These are phyloP conservation scores for Pholis gunnellus DNA, from an alignment of 2,113 vertebrate genomes.

Conservation along the genomic window DNA sequence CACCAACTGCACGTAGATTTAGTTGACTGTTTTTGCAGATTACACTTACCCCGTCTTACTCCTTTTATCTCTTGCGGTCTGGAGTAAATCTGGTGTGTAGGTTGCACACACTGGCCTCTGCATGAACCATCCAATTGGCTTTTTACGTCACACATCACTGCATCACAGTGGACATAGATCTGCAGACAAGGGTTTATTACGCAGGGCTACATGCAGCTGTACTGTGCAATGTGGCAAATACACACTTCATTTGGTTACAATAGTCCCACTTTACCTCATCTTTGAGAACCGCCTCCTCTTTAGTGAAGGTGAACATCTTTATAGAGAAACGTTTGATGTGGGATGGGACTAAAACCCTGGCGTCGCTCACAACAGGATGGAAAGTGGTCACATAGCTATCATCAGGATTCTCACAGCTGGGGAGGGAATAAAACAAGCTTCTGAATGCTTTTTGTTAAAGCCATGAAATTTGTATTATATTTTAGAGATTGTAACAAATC, in stretches of 20 bases:
- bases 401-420: slow-evolving; percentile 72
- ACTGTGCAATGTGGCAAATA: rapidly evolving
- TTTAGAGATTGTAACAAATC: too few species aligned
- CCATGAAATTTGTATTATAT: too few species aligned
- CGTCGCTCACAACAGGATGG: slow-evolving; percentile 46
- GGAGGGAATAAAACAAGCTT: not conserved
- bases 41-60: slow-evolving; percentile 41
- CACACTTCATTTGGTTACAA: not conserved
- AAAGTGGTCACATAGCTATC: slow-evolving; percentile 65
- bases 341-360: slow-evolving; percentile 49
- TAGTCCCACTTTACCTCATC: slow-evolving; percentile 57
- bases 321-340: slow-evolving; percentile 79
- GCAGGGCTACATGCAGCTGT: not conserved
- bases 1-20: not conserved
- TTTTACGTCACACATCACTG: slow-evolving; percentile 76
- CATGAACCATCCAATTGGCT: slow-evolving; percentile 61
- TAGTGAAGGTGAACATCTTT: slow-evolving; percentile 79
- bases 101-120: slow-evolving; percentile 66
- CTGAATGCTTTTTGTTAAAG: not conserved
- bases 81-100: not conserved
- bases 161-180: slow-evolving; percentile 83
- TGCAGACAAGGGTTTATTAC: slow-evolving; percentile 25
- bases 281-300: slow-evolving; percentile 59
- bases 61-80: slow-evolving; percentile 13
- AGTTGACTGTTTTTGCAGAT: not conserved